These are phyloP conservation scores for Lingula anatina DNA, from an alignment of 2,888 invertebrate genomes.

Conservation along the genomic window DNA sequence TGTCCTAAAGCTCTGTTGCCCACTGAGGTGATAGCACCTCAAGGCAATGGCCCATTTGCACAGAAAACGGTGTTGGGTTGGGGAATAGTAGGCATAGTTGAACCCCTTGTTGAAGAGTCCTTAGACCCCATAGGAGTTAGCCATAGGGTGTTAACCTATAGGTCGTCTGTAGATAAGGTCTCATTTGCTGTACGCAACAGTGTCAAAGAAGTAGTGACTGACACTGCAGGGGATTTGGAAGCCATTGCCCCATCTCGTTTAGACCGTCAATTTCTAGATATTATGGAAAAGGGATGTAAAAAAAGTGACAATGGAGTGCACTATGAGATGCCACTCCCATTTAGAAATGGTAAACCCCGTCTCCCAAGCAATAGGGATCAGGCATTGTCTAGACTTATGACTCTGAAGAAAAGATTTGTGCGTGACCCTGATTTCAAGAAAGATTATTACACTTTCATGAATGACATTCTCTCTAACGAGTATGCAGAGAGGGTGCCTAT, in stretches of 20 bases:
- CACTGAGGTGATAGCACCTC: constrained; percentile 8
- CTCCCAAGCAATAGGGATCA: constrained; percentile 8
- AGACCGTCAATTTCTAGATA: background rate
- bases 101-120: background rate
- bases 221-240: constrained; percentile 5
- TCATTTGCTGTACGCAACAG: background rate
- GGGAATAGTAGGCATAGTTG: constrained; percentile 11
- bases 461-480: constrained; percentile 4
- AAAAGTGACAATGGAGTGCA: background rate
- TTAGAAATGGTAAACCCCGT: background rate
- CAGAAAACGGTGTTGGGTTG: constrained; percentile 16
- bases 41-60: constrained; percentile 12
- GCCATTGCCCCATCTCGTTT: background rate
- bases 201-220: background rate
- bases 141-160: background rate
- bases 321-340: no score
- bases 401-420: background rate
- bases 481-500: background rate
- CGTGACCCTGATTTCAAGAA: background rate
- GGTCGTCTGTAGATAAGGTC: background rate
- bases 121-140: constrained; percentile 1
- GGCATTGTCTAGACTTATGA: constrained; percentile 4
- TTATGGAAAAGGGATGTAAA: background rate
- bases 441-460: constrained; percentile 6
- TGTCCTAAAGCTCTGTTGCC: constrained; percentile 17